Evolutionary conservation across 2,797 vertebrate genomes (phyloP).

Genomic region (Hylomyscus alleni): DNA sequence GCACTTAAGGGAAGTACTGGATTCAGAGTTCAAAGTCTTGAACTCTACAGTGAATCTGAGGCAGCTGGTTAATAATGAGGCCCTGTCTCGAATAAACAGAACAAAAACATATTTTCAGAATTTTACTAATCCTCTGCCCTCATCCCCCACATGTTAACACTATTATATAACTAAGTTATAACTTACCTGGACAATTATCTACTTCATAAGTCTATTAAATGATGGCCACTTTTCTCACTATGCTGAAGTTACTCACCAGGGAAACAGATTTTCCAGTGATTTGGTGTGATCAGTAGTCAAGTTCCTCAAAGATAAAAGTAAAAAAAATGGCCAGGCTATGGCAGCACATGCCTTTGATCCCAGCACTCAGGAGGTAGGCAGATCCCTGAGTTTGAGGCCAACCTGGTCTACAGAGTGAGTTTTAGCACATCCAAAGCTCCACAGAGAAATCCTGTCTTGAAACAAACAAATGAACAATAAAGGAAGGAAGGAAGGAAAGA

Average conservation of each 20-base stretch:
- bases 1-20: background rate
- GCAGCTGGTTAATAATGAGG: background rate
- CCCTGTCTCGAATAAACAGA: background rate
- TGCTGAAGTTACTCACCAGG: conserved; percentile 27
- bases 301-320: conserved; percentile 19
- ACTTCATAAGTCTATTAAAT: background rate
- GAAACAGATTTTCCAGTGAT: conserved; percentile 19
- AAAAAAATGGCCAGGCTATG: background rate
- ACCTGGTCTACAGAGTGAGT: background rate
- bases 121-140: background rate
- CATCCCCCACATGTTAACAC: background rate
- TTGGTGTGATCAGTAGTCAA: conserved; percentile 46
- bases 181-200: conserved; percentile 1
- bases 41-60: background rate
- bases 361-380: background rate
- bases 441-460: background rate
- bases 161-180: conserved; percentile 9
- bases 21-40: background rate
- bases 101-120: background rate
- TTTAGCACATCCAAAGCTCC: background rate
- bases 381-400: background rate
- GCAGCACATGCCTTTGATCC: background rate
- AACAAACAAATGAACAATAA: background rate
- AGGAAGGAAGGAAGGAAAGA: no score
- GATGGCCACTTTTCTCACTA: background rate